Base-by-base conservation (phyloP, 2,888 invertebrate genomes). In the Polymixis lichenea region DNA sequence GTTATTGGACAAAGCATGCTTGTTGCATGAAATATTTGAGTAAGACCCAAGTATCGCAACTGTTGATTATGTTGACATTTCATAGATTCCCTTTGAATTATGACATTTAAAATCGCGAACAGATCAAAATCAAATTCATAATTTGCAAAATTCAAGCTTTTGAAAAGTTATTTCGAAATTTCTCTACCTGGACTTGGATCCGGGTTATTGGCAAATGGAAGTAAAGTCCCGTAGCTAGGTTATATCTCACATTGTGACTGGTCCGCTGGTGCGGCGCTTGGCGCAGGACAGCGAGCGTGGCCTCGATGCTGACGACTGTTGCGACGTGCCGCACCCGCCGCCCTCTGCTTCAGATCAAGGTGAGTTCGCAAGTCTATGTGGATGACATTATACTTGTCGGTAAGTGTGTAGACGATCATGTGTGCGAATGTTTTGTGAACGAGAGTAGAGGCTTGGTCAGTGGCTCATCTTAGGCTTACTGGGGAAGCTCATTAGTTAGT, bases 231-330 rank as follows among this genome's bases (percentile, higher is more conserved):
- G 95, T 96, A 96, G 96, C 92, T 96, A 96, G 96, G 95, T 95
- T 92, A 92, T 94, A 94, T 95, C 96, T 96, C 95, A 96, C 96
- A 93, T 95, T 96, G 95, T 96, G 96, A 96, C 96, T 96, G 95
- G 95, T 96, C 96, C 96, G 96, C 96, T 95, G 95, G 94, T 95
- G 96, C 96, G 96, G 96, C 96, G 94, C 93, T 96, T 96, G 96
- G 93, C 96, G 96, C 96, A 96, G 96, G 96, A 90, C 95, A 96
- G 96, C 96, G 95, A 89, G 95, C 93, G 90, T 96, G 96, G 96
- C 95, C 94, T 90, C 93, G 94, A 88, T 96, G 96, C 96, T 96
- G 96, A 96, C 96, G 95, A 91, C 93, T 96, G 94, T 92, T 96
- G 93, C 96, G 96, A 93, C 95, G 96, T 94, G 96, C 95, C 95